Percentiles rank a stretch among this genome's conserved stretches.
Conservation (phyloP, 2,797 vertebrate species). For the Pteronotus mesoamericanus region DNA sequence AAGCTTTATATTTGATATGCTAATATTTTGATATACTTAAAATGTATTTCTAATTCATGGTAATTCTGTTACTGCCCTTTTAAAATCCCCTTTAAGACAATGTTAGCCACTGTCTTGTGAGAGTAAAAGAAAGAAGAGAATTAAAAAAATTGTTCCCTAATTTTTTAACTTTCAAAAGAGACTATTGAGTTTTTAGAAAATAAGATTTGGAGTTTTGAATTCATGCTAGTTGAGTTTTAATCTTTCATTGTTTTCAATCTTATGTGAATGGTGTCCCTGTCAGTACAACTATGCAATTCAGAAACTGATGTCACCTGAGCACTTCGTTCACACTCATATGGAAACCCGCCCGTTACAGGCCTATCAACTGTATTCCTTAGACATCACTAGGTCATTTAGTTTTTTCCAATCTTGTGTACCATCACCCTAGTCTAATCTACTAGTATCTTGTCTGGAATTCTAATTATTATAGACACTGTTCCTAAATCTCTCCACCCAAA, state of each 20-base stretch:
- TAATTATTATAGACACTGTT: background rate
- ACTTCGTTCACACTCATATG: background rate
- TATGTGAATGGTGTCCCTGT: background rate
- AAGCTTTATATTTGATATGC: background rate
- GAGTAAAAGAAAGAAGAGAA: background rate
- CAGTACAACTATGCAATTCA: background rate
- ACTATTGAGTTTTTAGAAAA: background rate
- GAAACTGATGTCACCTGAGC: background rate
- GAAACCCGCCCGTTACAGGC: background rate
- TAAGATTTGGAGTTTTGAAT: background rate
- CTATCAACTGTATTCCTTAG: background rate
- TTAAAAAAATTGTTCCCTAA: background rate
- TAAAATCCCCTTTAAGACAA: background rate
- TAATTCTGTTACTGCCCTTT: background rate
- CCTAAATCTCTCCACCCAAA: background rate
- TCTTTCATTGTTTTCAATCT: background rate
- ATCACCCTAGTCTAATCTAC: background rate
- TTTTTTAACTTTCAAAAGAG: constrained; percentile 4
- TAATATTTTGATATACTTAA: constrained; percentile 11
- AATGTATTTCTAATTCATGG: background rate
- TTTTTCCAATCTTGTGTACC: background rate
- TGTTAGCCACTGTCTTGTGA: background rate
- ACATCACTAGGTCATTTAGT: background rate
- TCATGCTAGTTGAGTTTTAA: background rate
- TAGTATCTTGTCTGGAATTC: background rate